Conservation (phyloP, 2,888 invertebrate species). For the Tanaodytes sp. region DNA sequence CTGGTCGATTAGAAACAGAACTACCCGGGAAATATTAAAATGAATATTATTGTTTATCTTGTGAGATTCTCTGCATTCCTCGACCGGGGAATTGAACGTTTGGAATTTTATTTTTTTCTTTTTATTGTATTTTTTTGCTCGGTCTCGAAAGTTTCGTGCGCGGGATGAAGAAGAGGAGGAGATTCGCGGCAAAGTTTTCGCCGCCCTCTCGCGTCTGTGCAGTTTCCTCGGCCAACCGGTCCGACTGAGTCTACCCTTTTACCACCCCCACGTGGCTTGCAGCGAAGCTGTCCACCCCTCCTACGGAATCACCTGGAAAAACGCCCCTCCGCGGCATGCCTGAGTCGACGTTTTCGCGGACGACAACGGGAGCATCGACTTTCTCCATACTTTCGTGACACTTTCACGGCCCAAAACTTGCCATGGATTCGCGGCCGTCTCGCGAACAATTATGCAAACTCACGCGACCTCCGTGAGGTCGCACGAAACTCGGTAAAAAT, state of each 20-base stretch:
- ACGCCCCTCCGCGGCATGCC: slow-evolving; percentile 41
- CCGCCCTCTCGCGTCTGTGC: slow-evolving; percentile 55
- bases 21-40: too few species aligned
- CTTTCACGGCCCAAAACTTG: slow-evolving; percentile 56
- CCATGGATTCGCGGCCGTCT: slow-evolving; percentile 53
- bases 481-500: slow-evolving; percentile 62
- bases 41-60: too few species aligned
- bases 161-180: slow-evolving; percentile 50
- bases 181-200: slow-evolving; percentile 54
- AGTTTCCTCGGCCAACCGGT: slow-evolving; percentile 56
- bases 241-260: slow-evolving; percentile 52
- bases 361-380: slow-evolving; percentile 29
- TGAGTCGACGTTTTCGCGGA: slow-evolving; percentile 40
- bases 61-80: too few species aligned
- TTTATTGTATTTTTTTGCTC: slow-evolving; percentile 32
- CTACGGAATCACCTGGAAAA: slow-evolving; percentile 58
- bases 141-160: slow-evolving; percentile 29
- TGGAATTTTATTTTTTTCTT: slow-evolving; percentile 25
- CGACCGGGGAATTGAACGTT: too few species aligned
- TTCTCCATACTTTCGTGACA: slow-evolving; percentile 51
- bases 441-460: slow-evolving; percentile 65
- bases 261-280: slow-evolving; percentile 27
- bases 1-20: too few species aligned
- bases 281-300: slow-evolving; percentile 33
- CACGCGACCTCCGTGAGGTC: slow-evolving; percentile 56